These are phyloP conservation scores for Bufo bufo DNA, from an alignment of 2,113 vertebrate species.

Conservation along the genomic window DNA sequence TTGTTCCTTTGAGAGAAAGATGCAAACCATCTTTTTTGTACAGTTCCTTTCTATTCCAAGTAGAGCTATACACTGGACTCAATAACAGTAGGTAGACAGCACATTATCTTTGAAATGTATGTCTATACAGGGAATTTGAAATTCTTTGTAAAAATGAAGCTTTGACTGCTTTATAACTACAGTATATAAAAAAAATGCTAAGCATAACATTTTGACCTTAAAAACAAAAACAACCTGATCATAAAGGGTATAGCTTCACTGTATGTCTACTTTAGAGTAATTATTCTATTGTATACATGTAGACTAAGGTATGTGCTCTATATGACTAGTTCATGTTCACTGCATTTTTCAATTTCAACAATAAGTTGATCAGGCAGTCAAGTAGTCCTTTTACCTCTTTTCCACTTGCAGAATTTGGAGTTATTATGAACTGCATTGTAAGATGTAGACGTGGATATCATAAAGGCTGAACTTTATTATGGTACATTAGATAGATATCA, in stretches of 20 bases:
- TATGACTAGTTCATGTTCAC: background rate
- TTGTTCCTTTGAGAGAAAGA: too few relatives aligned
- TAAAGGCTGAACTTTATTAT: conserved; percentile 10
- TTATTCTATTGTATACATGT: background rate
- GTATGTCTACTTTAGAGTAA: background rate
- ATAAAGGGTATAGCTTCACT: background rate
- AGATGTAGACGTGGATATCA: background rate
- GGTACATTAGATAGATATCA: background rate
- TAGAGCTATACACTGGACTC: too few relatives aligned
- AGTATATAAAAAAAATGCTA: too few relatives aligned
- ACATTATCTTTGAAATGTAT: too few relatives aligned
- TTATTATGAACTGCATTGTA: background rate
- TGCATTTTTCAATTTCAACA: background rate
- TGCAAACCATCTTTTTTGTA: too few relatives aligned
- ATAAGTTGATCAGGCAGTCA: background rate
- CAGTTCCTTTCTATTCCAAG: too few relatives aligned
- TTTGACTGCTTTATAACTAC: too few relatives aligned
- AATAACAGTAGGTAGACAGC: too few relatives aligned
- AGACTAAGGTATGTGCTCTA: background rate
- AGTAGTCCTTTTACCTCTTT: background rate
- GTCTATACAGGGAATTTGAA: too few relatives aligned
- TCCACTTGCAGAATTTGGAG: background rate
- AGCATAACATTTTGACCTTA: too few relatives aligned
- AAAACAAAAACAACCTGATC: too few relatives aligned
- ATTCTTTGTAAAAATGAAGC: too few relatives aligned